phyloP scores from a whole-genome alignment of 92 coral and sea anemone genomes.

The Parazoanthus atlanticus region DNA sequence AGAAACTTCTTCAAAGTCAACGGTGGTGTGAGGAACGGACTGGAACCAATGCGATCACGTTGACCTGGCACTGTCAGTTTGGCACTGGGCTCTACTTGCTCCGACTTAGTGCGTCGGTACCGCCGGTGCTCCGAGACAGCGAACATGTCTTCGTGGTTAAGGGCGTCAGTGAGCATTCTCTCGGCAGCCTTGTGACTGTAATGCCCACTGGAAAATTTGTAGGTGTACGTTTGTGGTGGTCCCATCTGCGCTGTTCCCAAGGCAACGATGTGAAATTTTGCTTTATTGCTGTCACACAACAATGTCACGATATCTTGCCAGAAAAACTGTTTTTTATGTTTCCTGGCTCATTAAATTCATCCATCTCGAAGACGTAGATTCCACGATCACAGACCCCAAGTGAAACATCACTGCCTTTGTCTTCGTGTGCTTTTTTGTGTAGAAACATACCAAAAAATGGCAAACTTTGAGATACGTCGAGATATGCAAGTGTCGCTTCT shows the following conservation, averaged over 20 bases:
- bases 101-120: slow-evolving; percentile 24
- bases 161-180: slow-evolving; percentile 73
- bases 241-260: background rate
- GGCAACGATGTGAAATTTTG: slow-evolving; percentile 55
- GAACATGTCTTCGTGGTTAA: slow-evolving; percentile 67
- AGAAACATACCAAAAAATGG: slow-evolving; percentile 66
- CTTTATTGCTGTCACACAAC: slow-evolving; percentile 71
- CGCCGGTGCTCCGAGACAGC: slow-evolving; percentile 39
- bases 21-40: slow-evolving; percentile 36
- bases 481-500: slow-evolving; percentile 76
- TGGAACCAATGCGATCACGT: slow-evolving; percentile 1
- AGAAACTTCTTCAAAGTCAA: slow-evolving; percentile 8
- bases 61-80: background rate
- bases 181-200: slow-evolving; percentile 78
- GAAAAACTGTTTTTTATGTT: slow-evolving; percentile 62
- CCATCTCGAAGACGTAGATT: slow-evolving; percentile 63
- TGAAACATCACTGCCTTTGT: slow-evolving; percentile 61
- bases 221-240: slow-evolving; percentile 30
- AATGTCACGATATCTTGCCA: slow-evolving; percentile 78
- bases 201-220: slow-evolving; percentile 73
- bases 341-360: slow-evolving; percentile 71
- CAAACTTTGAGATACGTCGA: slow-evolving; percentile 66
- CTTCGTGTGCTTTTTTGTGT: slow-evolving; percentile 79
- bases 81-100: slow-evolving; percentile 36
- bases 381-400: slow-evolving; percentile 70